Evolutionary conservation across 2,888 invertebrate genomes (phyloP).

Genomic region (Chesias legatella): DNA sequence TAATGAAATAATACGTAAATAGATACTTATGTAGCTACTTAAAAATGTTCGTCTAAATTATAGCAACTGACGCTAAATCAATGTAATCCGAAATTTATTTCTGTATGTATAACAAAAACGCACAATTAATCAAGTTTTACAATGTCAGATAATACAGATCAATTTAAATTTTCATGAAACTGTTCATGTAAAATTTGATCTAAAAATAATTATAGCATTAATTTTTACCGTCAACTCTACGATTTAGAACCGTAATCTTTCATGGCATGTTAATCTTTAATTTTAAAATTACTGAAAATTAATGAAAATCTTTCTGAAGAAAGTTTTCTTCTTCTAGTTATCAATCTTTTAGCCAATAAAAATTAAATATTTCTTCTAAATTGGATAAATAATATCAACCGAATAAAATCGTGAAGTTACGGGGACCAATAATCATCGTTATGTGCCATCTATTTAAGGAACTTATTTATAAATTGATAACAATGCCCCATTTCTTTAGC

Average conservation of each 20-base stretch:
- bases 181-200: constrained; percentile 1
- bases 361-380: background rate
- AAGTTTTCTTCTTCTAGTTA: too few relatives aligned
- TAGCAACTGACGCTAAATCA: constrained; percentile 19
- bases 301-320: too few relatives aligned
- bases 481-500: constrained; percentile 8
- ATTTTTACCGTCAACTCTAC: too few relatives aligned
- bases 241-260: too few relatives aligned
- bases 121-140: constrained; percentile 17
- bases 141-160: background rate
- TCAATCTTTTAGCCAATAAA: too few relatives aligned
- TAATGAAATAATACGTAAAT: constrained; percentile 40
- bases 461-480: constrained; percentile 26
- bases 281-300: too few relatives aligned
- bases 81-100: background rate
- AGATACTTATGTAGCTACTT: constrained; percentile 29
- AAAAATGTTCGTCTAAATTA: constrained; percentile 20
- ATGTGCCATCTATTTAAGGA: constrained; percentile 60
- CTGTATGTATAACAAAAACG: constrained; percentile 10
- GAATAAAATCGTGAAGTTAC: constrained; percentile 44
- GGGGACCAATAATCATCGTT: constrained; percentile 62
- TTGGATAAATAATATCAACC: constrained; percentile 8
- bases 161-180: background rate
- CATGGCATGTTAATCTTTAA: too few relatives aligned
- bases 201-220: background rate